Base-by-base conservation (phyloP, 64 coral and sea anemone genomes). In the Montipora capricornis region DNA sequence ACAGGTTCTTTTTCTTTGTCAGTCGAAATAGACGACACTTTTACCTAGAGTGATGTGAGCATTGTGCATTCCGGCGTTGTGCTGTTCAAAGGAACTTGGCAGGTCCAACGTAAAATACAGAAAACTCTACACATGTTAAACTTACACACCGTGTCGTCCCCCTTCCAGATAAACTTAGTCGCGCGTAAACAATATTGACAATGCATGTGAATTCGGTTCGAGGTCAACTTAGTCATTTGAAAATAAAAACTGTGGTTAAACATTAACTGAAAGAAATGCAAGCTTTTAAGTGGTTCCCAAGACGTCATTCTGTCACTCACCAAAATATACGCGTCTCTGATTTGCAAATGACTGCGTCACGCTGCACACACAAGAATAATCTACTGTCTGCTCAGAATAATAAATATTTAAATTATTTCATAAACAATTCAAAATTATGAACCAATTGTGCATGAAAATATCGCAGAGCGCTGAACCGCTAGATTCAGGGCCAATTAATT, bases 51-150 rank as follows among this genome's bases (percentile, higher is more conserved):
- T 48, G 16, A 71, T 9, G 49, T 73, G 47, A 64, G 19, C 16
- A 71, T 86, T 86, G 82, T 70, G 82, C 82, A 86, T 86, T 86
- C 3, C 66, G 67, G 37, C 47, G 44, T 52, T 71, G 19, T 6
- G 17, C 15, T 20, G 44, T 5, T 44, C 64, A 73, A 68, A 15
- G 64, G n/a, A 20, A 86, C 44, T 70, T 50, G 62, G 47, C 66
- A n/a, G 50, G n/a, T 86, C 64, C 6, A 71, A 62, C 82, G 50
- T 64, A 71, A 44, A 71, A 16, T 22, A 86, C 47, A 49, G 46
- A 78, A 49, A 78, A 50, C 45, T 16, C 17, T 16, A 78, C 29
- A 78, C 47, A 78, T 78, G 4, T 2, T 50, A 37, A 11, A 19
- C 60, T 44, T 86, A 73, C 62, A 49, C 82, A 71, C 82, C 82